These are phyloP conservation scores for Actinemys pallida DNA, from an alignment of 2,113 vertebrate genomes.

Conservation along the genomic window DNA sequence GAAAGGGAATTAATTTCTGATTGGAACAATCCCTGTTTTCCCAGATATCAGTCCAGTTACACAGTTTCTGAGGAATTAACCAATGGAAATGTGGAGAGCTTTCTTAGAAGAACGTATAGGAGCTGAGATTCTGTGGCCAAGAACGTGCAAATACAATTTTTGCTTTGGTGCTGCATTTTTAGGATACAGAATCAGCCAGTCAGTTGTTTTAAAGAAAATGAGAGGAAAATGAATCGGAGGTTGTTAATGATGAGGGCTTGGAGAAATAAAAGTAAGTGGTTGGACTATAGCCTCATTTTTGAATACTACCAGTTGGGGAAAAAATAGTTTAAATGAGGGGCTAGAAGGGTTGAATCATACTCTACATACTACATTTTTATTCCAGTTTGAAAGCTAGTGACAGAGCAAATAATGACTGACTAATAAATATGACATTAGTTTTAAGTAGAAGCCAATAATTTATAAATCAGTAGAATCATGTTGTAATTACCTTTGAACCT, in stretches of 20 bases:
- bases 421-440: conserved; percentile 32
- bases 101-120: background rate
- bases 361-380: background rate
- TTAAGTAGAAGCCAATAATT: conserved; percentile 54
- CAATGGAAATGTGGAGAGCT: background rate
- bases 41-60: background rate
- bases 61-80: conserved; percentile 11
- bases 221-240: background rate
- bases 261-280: background rate
- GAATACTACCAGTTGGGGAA: background rate
- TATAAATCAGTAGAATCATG: conserved; percentile 23
- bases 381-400: background rate
- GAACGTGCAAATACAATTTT: background rate
- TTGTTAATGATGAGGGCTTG: background rate
- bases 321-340: background rate
- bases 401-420: conserved; percentile 31
- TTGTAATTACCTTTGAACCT: conserved; percentile 45
- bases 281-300: background rate
- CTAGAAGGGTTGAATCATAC: conserved; percentile 4
- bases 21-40: background rate
- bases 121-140: background rate
- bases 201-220: background rate
- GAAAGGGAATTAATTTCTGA: background rate
- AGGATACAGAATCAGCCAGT: background rate
- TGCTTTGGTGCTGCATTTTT: background rate